phyloP scores from a whole-genome alignment of 2,888 invertebrate species.

The Teinopalpus imperialis region DNA sequence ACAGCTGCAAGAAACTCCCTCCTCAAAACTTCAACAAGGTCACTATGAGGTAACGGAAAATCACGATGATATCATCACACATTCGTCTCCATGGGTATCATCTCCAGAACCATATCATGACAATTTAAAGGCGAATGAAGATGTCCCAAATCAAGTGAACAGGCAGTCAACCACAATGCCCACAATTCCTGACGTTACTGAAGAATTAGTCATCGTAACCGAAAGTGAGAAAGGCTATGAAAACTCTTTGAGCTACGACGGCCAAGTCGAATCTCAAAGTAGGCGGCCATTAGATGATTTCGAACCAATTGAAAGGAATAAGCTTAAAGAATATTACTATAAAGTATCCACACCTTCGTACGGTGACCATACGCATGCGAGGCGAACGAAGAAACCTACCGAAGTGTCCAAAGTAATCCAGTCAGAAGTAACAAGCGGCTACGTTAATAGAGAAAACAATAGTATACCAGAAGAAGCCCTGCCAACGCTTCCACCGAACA shows the following conservation, averaged over 20 bases:
- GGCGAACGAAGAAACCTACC: constrained; percentile 66
- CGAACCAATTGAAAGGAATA: constrained; percentile 69
- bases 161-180: constrained; percentile 53
- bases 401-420: constrained; percentile 42
- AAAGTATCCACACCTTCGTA: constrained; percentile 68
- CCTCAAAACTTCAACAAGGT: constrained; percentile 43
- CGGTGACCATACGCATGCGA: constrained; percentile 53
- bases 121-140: constrained; percentile 51
- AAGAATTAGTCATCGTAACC: constrained; percentile 69
- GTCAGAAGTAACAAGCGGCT: constrained; percentile 46
- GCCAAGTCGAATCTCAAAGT: constrained; percentile 69
- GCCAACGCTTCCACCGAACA: constrained; percentile 73
- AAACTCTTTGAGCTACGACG: constrained; percentile 68
- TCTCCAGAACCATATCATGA: constrained; percentile 52
- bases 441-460: constrained; percentile 45
- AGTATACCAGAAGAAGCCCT: constrained; percentile 54
- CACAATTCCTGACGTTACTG: constrained; percentile 54
- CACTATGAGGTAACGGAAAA: constrained; percentile 75
- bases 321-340: constrained; percentile 74
- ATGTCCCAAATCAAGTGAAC: constrained; percentile 49
- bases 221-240: constrained; percentile 67
- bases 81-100: constrained; percentile 62
- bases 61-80: constrained; percentile 53
- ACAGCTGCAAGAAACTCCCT: constrained; percentile 38
- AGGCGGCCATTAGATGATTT: constrained; percentile 71